Evolutionary conservation across 2,888 invertebrate genomes (phyloP).

Genomic region (Muschampia plurimacula): DNA sequence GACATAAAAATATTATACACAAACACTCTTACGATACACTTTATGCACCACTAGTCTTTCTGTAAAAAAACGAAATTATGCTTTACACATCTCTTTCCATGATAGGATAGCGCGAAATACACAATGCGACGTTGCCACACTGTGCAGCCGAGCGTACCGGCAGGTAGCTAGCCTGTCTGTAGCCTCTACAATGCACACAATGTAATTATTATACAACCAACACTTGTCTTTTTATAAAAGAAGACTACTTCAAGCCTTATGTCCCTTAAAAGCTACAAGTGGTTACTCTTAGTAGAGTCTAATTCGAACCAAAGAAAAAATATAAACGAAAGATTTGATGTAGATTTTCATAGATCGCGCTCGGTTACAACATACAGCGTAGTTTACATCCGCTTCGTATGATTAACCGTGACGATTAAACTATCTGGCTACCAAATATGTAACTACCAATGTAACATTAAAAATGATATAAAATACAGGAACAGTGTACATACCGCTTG

Average conservation of each 20-base stretch:
- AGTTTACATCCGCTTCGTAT: constrained; percentile 31
- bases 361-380: constrained; percentile 16
- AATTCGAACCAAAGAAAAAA: constrained; percentile 54
- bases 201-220: constrained; percentile 76
- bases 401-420: constrained; percentile 35
- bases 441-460: constrained; percentile 19
- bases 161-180: constrained; percentile 71
- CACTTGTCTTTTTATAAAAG: constrained; percentile 68
- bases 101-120: constrained; percentile 77
- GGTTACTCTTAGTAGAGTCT: constrained; percentile 63
- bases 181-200: constrained; percentile 73
- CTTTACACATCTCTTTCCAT: constrained; percentile 70
- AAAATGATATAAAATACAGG: constrained; percentile 7
- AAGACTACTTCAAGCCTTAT: constrained; percentile 69
- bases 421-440: constrained; percentile 16
- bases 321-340: neutral
- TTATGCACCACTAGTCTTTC: neutral
- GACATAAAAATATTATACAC: neutral
- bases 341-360: constrained; percentile 11
- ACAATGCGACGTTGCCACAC: constrained; percentile 82
- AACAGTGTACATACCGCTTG: constrained; percentile 82
- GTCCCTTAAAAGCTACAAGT: constrained; percentile 55
- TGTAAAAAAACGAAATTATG: constrained; percentile 57
- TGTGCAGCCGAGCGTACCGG: constrained; percentile 76
- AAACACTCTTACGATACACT: neutral